Conservation (phyloP, 2,113 vertebrate genomes). For the Dicerorhinus sumatrensis region DNA sequence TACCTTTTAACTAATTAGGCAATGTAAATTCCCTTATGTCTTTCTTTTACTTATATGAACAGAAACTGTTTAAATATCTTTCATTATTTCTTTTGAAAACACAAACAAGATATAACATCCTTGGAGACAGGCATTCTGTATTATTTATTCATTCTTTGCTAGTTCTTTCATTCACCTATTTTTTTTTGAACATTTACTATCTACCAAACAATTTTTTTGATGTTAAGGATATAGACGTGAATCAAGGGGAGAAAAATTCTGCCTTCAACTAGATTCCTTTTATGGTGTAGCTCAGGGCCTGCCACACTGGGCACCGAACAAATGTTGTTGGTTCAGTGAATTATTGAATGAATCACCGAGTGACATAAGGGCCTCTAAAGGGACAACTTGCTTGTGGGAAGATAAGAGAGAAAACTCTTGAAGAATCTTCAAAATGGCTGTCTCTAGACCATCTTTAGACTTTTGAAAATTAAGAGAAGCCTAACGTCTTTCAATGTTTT, state of each 20-base stretch:
- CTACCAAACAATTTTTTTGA: background rate
- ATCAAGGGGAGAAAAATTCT: background rate
- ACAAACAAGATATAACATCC: background rate
- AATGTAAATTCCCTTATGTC: background rate
- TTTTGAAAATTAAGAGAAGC: slow-evolving; percentile 2
- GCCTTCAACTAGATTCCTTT: background rate
- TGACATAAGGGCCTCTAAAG: background rate
- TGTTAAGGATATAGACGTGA: background rate
- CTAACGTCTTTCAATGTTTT: background rate
- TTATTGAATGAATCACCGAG: background rate
- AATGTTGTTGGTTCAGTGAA: background rate
- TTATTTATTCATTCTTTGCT: background rate
- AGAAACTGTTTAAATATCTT: background rate
- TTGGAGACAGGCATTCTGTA: background rate
- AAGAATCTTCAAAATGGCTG: background rate
- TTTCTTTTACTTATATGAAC: background rate
- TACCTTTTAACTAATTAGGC: background rate
- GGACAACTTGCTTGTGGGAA: background rate
- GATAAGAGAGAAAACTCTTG: background rate
- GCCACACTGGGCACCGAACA: background rate
- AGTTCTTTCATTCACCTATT: background rate
- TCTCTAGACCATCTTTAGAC: background rate
- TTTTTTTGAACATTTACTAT: background rate
- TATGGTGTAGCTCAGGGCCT: background rate
- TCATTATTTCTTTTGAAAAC: background rate